Conservation (phyloP, 2,113 vertebrate species). For the Dendrocopos noguchii region DNA sequence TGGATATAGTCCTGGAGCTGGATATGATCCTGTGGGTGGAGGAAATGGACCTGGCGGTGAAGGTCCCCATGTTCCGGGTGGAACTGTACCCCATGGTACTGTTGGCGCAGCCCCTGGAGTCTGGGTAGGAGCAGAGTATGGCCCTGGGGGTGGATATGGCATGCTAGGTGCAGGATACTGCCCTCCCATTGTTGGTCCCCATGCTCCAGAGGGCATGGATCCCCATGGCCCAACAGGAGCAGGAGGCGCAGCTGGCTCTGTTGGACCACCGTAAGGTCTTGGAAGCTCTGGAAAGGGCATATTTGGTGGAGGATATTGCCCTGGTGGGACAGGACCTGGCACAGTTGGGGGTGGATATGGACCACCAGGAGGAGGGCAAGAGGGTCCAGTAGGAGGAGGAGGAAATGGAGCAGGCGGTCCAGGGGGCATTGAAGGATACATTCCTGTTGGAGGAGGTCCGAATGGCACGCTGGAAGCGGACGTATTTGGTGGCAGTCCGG, state of each 20-base stretch:
- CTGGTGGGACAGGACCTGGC: constrained; percentile 76
- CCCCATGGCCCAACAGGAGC: constrained; percentile 80
- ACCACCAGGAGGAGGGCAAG: constrained; percentile 75
- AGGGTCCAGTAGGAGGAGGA: constrained; percentile 78
- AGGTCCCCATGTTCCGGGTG: constrained; percentile 81
- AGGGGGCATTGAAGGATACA: constrained; percentile 82
- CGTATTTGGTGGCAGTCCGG: constrained; percentile 75
- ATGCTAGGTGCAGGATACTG: constrained; percentile 80
- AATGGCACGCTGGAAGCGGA: constrained; percentile 77
- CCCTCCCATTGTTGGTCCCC: constrained; percentile 81
- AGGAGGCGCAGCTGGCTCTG: constrained; percentile 78
- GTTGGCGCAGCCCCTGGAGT: constrained; percentile 78
- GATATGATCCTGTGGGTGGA: constrained; percentile 78
- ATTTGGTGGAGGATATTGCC: constrained; percentile 80
- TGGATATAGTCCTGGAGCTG: constrained; percentile 81
- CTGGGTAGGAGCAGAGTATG: constrained; percentile 78
- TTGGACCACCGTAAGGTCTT: constrained; percentile 78
- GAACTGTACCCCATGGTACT: constrained; percentile 80
- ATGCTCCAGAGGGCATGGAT: constrained; percentile 79
- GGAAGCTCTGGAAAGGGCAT: constrained; percentile 83
- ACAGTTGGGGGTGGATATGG: constrained; percentile 77
- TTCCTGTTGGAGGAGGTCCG: constrained; percentile 79
- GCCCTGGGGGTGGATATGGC: constrained; percentile 81
- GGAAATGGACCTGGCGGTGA: constrained; percentile 79
- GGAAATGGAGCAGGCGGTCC: constrained; percentile 81